Evolutionary conservation across 2,888 invertebrate species (phyloP).

Genomic region (Cremastobaeus sp.): DNA sequence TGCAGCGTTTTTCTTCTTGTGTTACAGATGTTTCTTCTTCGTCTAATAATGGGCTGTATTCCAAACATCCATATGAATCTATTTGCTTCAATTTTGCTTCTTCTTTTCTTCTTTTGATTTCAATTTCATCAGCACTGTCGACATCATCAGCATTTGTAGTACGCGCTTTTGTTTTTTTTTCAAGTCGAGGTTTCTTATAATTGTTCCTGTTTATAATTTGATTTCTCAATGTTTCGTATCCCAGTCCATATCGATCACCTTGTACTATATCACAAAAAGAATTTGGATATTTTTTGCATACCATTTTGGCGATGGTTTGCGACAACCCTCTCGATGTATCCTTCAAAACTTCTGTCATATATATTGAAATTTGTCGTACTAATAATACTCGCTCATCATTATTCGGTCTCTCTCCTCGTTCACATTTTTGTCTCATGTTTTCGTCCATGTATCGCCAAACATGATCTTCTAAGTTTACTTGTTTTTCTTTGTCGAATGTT

Average conservation of each 20-base stretch:
- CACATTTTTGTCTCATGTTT: not conserved
- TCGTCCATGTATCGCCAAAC: not conserved
- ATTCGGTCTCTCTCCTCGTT: not conserved
- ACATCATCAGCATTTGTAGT: no score
- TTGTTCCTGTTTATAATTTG: not conserved
- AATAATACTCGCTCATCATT: not conserved
- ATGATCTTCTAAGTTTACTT: not conserved
- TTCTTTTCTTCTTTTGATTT: not conserved
- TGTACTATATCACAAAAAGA: not conserved
- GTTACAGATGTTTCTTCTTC: constrained; percentile 1
- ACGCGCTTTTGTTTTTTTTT: not conserved
- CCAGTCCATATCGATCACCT: not conserved
- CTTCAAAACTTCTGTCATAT: not conserved
- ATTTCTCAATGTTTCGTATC: not conserved
- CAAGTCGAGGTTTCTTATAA: not conserved
- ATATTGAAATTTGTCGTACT: not conserved
- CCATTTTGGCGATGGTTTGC: not conserved
- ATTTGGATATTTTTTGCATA: not conserved
- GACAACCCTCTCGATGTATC: not conserved
- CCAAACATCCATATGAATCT: not conserved
- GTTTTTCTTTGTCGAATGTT: no score
- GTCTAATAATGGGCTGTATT: not conserved
- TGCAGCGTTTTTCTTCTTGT: not conserved
- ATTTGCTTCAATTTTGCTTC: not conserved
- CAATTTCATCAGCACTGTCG: not conserved